phyloP scores from a whole-genome alignment of 2,888 invertebrate species.

The Melanchra persicariae region DNA sequence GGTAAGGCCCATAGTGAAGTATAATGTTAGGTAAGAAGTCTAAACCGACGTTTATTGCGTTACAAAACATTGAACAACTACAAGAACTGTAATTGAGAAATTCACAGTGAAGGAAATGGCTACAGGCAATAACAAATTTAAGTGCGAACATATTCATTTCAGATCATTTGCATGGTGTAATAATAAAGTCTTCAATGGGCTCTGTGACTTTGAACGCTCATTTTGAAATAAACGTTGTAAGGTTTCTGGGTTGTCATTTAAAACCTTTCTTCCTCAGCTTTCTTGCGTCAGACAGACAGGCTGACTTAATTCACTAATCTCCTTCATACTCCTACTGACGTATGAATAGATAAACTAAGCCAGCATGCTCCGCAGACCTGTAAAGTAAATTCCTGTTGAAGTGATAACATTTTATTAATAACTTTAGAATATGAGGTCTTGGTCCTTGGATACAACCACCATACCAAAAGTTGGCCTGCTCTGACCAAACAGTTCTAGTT shows the following conservation, averaged over 20 bases:
- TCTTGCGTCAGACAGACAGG: background rate
- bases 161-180: background rate
- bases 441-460: background rate
- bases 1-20: conserved; percentile 24
- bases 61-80: conserved; percentile 28
- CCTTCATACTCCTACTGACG: background rate
- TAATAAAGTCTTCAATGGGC: background rate
- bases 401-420: background rate
- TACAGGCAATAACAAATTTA: conserved; percentile 11
- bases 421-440: background rate
- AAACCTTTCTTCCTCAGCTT: conserved; percentile 4
- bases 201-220: background rate
- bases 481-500: background rate
- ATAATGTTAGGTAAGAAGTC: conserved; percentile 31
- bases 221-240: background rate
- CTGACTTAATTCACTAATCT: conserved; percentile 5
- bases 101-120: conserved; percentile 11
- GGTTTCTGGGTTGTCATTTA: background rate
- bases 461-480: background rate
- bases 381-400: conserved; percentile 2
- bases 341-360: background rate
- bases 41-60: conserved; percentile 38
- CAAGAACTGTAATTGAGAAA: conserved; percentile 19
- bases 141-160: background rate
- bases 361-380: background rate